Conservation (phyloP, 2,113 vertebrate species). For the Amazona vittata region DNA sequence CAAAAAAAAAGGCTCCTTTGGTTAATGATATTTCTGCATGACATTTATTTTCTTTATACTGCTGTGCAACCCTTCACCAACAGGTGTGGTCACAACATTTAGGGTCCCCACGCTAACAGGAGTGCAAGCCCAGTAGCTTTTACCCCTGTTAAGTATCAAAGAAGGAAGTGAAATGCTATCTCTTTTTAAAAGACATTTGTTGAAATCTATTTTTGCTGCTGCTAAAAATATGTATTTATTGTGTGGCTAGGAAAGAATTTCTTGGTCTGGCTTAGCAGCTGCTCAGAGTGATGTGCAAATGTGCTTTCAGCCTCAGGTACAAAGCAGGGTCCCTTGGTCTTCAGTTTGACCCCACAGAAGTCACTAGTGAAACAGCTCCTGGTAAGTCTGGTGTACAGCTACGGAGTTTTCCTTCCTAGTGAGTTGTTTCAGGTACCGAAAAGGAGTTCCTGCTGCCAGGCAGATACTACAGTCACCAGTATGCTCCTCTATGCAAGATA, state of each 20-base stretch:
- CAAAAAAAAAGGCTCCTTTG: background rate
- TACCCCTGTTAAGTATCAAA: slow-evolving; percentile 48
- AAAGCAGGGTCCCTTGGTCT: background rate
- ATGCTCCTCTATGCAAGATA: background rate
- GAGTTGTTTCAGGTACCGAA: background rate
- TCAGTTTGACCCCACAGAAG: background rate
- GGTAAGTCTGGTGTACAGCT: background rate
- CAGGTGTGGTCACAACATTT: slow-evolving; percentile 31
- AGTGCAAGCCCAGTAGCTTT: slow-evolving; percentile 42
- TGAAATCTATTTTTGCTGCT: slow-evolving; percentile 33
- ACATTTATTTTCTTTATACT: slow-evolving; percentile 46
- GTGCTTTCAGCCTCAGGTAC: background rate
- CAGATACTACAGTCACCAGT: background rate
- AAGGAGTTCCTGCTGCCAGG: background rate
- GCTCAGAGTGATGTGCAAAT: background rate
- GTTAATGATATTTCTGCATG: slow-evolving; percentile 19
- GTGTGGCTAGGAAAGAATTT: background rate
- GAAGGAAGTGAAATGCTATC: slow-evolving; percentile 46
- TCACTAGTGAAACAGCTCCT: background rate
- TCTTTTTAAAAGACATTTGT: slow-evolving; percentile 32
- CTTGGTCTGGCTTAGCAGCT: background rate
- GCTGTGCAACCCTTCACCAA: slow-evolving; percentile 29
- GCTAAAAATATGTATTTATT: slow-evolving; percentile 33
- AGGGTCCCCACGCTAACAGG: background rate
- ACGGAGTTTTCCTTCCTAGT: background rate